Evolutionary conservation across 1,140 invertebrate species (phyloP), one percentile per base, ranked within the genome.

Genomic region (Nomia melanderi): DNA sequence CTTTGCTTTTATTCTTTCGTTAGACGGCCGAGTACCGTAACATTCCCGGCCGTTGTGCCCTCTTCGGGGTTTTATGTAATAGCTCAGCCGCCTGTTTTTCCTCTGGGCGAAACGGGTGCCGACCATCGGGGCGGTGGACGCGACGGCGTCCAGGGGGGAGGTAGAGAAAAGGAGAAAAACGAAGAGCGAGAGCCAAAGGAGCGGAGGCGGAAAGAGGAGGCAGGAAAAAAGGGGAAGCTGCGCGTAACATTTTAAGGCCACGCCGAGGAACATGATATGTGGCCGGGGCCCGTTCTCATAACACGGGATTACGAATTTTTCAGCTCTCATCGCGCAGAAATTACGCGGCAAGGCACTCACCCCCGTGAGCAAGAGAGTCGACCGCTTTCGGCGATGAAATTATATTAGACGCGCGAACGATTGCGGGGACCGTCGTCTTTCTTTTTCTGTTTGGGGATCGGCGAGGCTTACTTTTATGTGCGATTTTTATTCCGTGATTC

Each of bases 51-150:
- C 41, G 57, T 44, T 79, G 64, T 62, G 59, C 59, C 33, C 39
- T 54, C 36, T 64, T 79, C 78, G 33, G 27, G 60, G 44, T 78
- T 81, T 81, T 81, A 81, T 74, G 65, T 81, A 81, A 81, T 80
- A 73, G 78, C 53, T 7, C n/a, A n/a, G n/a, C 56, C 39, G 69
- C 36, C 78, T 57, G 78, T 67, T 75, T 79, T 62, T 36, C 63
- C 77, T 75, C 66, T 54, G 53, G 69, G 41, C 41, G 33, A 80
- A 80, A 31, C 62, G 53, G 71, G 70, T 50, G 50, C 27, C 53
- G 27, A 3, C 47, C 36, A 20, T 23, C 41, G 25, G 31, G 36
- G 36, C 27, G n/a, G n/a, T n/a, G n/a, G n/a, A n/a, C 20, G 20
- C 47, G 47, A 17, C 17, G n/a, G 20, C 47, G 47, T 5, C 5